Evolutionary conservation across 2,113 vertebrate genomes (phyloP), one percentile per base, ranked within the genome.

Genomic region (Speoplatyrhinus poulsoni): DNA sequence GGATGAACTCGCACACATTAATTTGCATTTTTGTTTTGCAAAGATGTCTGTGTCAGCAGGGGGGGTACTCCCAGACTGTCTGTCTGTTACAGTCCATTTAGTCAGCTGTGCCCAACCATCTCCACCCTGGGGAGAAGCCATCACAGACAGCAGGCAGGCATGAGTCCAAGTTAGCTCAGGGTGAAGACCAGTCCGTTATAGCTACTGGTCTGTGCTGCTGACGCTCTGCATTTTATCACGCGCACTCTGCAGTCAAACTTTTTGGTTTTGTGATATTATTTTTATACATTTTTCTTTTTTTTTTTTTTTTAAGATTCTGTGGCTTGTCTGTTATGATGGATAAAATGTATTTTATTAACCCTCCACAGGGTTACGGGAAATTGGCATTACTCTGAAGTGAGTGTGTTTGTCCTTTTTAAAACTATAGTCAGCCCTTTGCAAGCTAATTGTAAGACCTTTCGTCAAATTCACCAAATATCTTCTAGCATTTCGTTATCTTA

Each of bases 1-100:
- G 26, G 26, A 26, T 26, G 26, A 26, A 26, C 79, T 80, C 33
- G 71, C 59, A 15, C 67, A 54, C 65, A 67, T n/a, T 54, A 41
- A 76, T 82, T 86, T 79, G 65, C 72, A 81, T 86, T 82, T 87
- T 82, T 74, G 33, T 81, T 80, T 79, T 73, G 70, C 57, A 66
- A 12, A 63, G 73, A 76, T 60, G 70, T 65, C 68, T 73, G 73
- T 26, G 26, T 26, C 26, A 26, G 26, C 26, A 26, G 26, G 26
- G 26, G 32, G 62, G 62, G 36, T 17, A 53, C 41, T 48, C 41
- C 60, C 16, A 65, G 36, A 49, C 56, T 19, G 49, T 10, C 13
- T 52, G 52, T 63, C 69, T 52, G 49, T 53, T 66, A 32, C 33
- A 62, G 85, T 77, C 77, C 63, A 66, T 79, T 85, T 75, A 3